These are phyloP conservation scores for Tridacna crocea DNA, from an alignment of 2,888 invertebrate species.

Conservation along the genomic window DNA sequence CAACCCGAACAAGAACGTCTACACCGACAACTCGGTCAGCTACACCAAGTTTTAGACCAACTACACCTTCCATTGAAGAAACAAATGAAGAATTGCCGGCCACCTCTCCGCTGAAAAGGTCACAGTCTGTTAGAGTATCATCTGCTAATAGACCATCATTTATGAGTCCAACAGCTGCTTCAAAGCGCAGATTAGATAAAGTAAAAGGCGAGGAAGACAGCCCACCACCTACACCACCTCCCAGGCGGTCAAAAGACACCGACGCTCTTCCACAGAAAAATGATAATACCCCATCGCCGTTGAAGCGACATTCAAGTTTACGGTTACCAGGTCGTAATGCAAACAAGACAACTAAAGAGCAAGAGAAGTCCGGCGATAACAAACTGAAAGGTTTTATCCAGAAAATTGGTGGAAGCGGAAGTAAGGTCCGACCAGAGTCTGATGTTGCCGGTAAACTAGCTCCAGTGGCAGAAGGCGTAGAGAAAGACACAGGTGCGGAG, in stretches of 20 bases:
- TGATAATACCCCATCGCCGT: conserved; percentile 55
- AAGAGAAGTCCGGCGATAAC: conserved; percentile 45
- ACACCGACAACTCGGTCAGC: conserved; percentile 48
- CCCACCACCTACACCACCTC: conserved; percentile 64
- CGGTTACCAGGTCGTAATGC: conserved; percentile 58
- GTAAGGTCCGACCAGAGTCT: conserved; percentile 56
- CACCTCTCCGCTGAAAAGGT: conserved; percentile 56
- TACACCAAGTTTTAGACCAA: conserved; percentile 35
- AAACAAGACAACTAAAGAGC: conserved; percentile 48
- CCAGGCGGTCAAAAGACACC: conserved; percentile 55
- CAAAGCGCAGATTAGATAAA: conserved; percentile 64
- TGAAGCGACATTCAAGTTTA: conserved; percentile 71
- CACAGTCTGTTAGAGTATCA: conserved; percentile 66
- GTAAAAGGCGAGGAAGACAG: conserved; percentile 52
- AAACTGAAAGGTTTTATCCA: conserved; percentile 60
- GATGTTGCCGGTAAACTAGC: conserved; percentile 52
- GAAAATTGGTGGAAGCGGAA: conserved; percentile 60
- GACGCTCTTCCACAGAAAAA: conserved; percentile 51
- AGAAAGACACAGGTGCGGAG: conserved; percentile 43
- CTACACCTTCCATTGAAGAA: conserved; percentile 61
- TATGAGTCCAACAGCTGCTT: conserved; percentile 74
- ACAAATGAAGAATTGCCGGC: conserved; percentile 43
- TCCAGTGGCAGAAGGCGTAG: conserved; percentile 52
- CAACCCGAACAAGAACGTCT: conserved; percentile 40
- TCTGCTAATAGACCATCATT: conserved; percentile 63